These are phyloP conservation scores for Polyergus mexicanus DNA, from an alignment of 1,140 invertebrate genomes.

Conservation along the genomic window DNA sequence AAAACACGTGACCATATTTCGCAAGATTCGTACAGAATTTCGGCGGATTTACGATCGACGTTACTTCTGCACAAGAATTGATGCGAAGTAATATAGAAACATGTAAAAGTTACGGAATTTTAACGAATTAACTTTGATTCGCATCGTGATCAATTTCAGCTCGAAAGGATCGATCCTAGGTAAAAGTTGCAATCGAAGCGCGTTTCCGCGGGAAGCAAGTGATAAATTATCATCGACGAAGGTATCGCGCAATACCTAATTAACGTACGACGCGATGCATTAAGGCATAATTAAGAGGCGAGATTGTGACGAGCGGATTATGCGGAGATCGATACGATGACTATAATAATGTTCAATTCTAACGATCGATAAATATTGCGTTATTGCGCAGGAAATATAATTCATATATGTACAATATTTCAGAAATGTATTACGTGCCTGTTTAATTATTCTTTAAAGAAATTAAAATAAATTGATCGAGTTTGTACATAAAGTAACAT, in stretches of 20 bases:
- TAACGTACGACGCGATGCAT: conserved; percentile 67
- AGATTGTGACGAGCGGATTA: conserved; percentile 57
- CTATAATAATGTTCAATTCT: conserved; percentile 73
- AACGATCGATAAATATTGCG: conserved; percentile 58
- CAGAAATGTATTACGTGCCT: background rate
- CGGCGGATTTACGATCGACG: background rate
- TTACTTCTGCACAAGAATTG: background rate
- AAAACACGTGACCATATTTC: background rate
- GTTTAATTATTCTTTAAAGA: background rate
- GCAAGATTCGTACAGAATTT: background rate
- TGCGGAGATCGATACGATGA: conserved; percentile 67
- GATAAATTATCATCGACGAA: conserved; percentile 33
- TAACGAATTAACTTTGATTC: background rate
- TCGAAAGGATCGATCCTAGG: background rate
- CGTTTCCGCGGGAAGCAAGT: conserved; percentile 31
- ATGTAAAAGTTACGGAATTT: background rate
- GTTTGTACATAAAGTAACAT: background rate
- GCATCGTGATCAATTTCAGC: background rate
- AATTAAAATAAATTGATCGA: background rate
- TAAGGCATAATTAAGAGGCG: conserved; percentile 64
- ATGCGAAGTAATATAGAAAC: no score
- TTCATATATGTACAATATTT: conserved; percentile 12
- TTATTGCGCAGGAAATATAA: conserved; percentile 5
- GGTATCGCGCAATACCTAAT: conserved; percentile 60
- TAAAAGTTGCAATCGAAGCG: background rate